These are phyloP conservation scores for Tapirus terrestris DNA, from an alignment of 2,113 vertebrate species.

Conservation along the genomic window DNA sequence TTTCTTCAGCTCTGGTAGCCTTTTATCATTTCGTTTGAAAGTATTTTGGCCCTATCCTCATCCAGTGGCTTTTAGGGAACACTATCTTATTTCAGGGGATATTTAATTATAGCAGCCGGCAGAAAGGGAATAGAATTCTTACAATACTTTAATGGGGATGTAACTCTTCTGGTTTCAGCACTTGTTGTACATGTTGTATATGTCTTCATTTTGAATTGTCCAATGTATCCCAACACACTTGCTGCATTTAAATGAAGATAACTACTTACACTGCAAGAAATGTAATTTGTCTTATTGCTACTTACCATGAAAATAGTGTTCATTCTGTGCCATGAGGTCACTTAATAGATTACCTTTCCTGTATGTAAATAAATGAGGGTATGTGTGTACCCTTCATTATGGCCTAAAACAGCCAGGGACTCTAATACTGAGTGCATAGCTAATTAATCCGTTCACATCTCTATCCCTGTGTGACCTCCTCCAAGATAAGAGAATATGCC, in stretches of 20 bases:
- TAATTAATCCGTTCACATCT: neutral
- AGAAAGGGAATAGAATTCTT: neutral
- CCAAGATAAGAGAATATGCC: neutral
- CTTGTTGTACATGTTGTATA: neutral
- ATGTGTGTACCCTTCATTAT: neutral
- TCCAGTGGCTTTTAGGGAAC: neutral
- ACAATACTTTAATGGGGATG: neutral
- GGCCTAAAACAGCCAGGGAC: fast-evolving
- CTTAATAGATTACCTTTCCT: neutral
- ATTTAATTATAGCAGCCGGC: neutral
- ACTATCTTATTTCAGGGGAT: neutral
- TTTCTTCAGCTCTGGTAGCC: neutral
- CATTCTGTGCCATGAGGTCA: neutral
- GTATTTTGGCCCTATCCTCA: neutral
- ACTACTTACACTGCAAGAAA: neutral
- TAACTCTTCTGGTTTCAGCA: neutral
- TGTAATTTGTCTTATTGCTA: neutral
- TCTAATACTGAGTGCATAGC: neutral
- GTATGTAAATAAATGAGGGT: neutral
- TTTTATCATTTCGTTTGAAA: neutral
- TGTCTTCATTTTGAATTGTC: conserved; percentile 2
- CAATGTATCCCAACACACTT: neutral
- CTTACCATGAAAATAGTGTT: neutral
- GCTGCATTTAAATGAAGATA: neutral
- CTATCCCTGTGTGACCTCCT: neutral